Base-by-base conservation (phyloP, 2,113 vertebrate species). In the Saccopteryx bilineata region DNA sequence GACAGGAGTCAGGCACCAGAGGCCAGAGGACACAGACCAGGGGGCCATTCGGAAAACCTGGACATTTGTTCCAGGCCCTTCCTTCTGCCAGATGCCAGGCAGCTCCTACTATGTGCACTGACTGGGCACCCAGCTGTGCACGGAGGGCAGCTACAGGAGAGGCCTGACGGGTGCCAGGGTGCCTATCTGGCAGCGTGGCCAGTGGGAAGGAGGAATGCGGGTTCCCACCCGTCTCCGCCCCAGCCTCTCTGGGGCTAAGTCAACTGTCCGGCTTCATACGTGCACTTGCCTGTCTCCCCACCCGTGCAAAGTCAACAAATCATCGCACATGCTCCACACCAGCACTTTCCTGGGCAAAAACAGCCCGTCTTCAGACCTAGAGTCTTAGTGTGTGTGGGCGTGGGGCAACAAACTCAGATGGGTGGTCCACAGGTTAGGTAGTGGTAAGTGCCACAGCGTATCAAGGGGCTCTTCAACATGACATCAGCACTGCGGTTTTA, bases 371-470 rank as follows among this genome's bases (percentile, higher is more conserved):
- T 18, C 11, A 5, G 46, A 46, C 23, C 78, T 24, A 46, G 2
- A 9, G 19, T 18, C 71, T 56, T 4, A 9, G 10, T 1, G 48
- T 56, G 80, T 6, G 33, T 2, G 19, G 1, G 13, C 1, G 9
- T 1, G 0, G 18, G 26, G 2, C 3, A 2, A 46, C n/a, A 46
- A 48, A 14, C 14, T 65, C 14, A 2, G 9, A 0, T 2, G 9
- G 14, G 46, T 2, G 1, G 14, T 81, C 5, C 61, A 2, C 14
- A 18, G 18, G 26, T 26, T 19, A 48, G 74, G 65, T 5, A 5
- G 10, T 1, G 14, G 46, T 9, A 23, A 48, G 69, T 15, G 24
- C n/a, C 5, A 13, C 0, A 0, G 0, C 0, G 2, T 8, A 61
- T 54, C 23, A 3, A 23, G 63, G 13, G 60, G 79, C 18, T 56